These are phyloP conservation scores for Piezodorus guildinii DNA, from an alignment of 1,140 invertebrate genomes.

Conservation along the genomic window DNA sequence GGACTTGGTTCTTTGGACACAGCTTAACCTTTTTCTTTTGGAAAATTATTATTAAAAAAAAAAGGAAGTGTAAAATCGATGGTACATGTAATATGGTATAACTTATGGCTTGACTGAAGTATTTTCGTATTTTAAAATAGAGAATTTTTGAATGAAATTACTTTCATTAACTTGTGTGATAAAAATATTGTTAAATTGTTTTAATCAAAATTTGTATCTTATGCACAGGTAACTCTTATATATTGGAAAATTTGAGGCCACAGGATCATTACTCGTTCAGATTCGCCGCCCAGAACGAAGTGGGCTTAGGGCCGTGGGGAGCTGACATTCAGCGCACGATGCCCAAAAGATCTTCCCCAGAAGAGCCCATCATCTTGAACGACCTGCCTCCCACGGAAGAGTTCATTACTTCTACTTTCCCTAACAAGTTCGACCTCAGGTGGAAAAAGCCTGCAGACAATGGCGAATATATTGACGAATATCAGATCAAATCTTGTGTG, in stretches of 20 bases:
- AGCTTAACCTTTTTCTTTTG: too few relatives aligned
- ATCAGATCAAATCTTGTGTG: constrained; percentile 65
- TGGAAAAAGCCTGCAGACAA: constrained; percentile 78
- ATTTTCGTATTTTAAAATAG: too few relatives aligned
- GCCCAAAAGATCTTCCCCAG: constrained; percentile 43
- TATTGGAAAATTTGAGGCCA: constrained; percentile 67
- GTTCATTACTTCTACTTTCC: constrained; percentile 42
- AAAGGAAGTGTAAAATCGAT: too few relatives aligned
- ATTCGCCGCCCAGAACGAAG: constrained; percentile 72
- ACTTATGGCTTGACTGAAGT: too few relatives aligned
- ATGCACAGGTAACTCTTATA: constrained; percentile 46
- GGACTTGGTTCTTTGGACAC: too few relatives aligned
- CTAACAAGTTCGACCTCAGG: constrained; percentile 61
- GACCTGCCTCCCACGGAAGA: constrained; percentile 27
- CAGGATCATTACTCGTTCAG: constrained; percentile 70
- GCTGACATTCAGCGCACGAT: constrained; percentile 42
- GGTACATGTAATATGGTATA: too few relatives aligned
- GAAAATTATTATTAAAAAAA: too few relatives aligned
- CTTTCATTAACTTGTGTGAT: too few relatives aligned
- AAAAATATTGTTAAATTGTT: too few relatives aligned
- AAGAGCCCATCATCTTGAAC: constrained; percentile 42
- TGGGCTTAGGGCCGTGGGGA: constrained; percentile 64
- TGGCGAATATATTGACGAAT: constrained; percentile 74
- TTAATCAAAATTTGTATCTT: too few relatives aligned
- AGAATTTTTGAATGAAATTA: too few relatives aligned